Evolutionary conservation across 2,113 vertebrate species (phyloP).

Genomic region (Vicugna pacos): DNA sequence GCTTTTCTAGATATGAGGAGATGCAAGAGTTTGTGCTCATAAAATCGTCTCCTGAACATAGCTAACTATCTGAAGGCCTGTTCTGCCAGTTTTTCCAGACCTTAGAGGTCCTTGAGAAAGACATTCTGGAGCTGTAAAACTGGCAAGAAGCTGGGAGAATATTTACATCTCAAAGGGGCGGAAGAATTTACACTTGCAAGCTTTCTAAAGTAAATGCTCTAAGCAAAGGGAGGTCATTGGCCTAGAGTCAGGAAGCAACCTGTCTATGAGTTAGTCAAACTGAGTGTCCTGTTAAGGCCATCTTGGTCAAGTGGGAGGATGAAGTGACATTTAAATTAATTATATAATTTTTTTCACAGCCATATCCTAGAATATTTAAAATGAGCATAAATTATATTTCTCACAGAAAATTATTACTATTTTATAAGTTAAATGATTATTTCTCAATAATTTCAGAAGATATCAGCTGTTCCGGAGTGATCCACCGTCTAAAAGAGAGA

Average conservation of each 20-base stretch:
- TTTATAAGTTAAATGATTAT: constrained; percentile 5
- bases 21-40: too few relatives aligned
- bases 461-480: not conserved
- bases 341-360: not conserved
- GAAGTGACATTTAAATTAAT: not conserved
- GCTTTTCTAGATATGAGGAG: too few relatives aligned
- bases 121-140: not conserved
- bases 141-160: not conserved
- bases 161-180: not conserved
- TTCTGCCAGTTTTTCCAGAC: not conserved
- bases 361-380: constrained; percentile 8
- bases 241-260: not conserved
- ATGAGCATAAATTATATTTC: not conserved
- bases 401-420: not conserved
- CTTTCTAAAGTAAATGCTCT: not conserved
- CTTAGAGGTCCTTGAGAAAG: not conserved
- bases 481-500: not conserved
- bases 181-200: not conserved
- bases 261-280: not conserved
- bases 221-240: not conserved
- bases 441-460: constrained; percentile 20
- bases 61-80: too few relatives aligned
- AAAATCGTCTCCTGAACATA: too few relatives aligned
- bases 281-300: not conserved
- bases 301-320: not conserved